These are phyloP conservation scores for Sinohyriopsis cumingii DNA, from an alignment of 2,888 invertebrate species.

Conservation along the genomic window DNA sequence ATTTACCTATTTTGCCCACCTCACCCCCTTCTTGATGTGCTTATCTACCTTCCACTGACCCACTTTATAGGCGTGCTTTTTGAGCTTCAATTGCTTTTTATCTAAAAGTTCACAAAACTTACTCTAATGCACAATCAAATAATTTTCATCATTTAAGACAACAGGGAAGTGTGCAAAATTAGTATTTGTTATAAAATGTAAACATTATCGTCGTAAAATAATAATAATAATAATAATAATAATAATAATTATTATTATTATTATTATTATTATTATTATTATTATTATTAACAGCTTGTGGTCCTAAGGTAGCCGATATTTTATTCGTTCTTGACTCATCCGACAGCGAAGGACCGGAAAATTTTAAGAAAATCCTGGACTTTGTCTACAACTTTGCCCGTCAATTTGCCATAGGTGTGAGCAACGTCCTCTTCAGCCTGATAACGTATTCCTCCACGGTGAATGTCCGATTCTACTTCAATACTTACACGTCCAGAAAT, in stretches of 20 bases:
- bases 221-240: too few relatives aligned
- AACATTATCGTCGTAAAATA: too few relatives aligned
- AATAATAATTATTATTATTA: neutral
- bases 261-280: neutral
- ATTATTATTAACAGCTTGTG: slow-evolving; percentile 15
- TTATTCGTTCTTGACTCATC: slow-evolving; percentile 31
- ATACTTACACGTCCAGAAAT: slow-evolving; percentile 28
- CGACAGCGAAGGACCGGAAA: slow-evolving; percentile 40
- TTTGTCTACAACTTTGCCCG: slow-evolving; percentile 42
- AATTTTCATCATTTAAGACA: too few relatives aligned
- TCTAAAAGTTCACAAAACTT: too few relatives aligned
- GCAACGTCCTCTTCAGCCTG: slow-evolving; percentile 38
- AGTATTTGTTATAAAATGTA: too few relatives aligned
- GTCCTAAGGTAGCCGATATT: slow-evolving; percentile 22
- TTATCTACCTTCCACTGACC: too few relatives aligned
- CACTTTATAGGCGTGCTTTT: too few relatives aligned
- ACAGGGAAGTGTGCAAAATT: too few relatives aligned
- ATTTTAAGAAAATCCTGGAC: slow-evolving; percentile 39
- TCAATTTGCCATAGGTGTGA: slow-evolving; percentile 33
- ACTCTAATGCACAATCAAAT: too few relatives aligned
- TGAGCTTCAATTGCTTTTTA: too few relatives aligned
- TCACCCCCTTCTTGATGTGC: too few relatives aligned
- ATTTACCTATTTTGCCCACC: too few relatives aligned
- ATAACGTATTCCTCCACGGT: slow-evolving; percentile 36
- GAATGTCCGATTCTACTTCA: slow-evolving; percentile 37